Evolutionary conservation across 2,888 invertebrate species (phyloP).

Genomic region (Alentia gelatinosa): DNA sequence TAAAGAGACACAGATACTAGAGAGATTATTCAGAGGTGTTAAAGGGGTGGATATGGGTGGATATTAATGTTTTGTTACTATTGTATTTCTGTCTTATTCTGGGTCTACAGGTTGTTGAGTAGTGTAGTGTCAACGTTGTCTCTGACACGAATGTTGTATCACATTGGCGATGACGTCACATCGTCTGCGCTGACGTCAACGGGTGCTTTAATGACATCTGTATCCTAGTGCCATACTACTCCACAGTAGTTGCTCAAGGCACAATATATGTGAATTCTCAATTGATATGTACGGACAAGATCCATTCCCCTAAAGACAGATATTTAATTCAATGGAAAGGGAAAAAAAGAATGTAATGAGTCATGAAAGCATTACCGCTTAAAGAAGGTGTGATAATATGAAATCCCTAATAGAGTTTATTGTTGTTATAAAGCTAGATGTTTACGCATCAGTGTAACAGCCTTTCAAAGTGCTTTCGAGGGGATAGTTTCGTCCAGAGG

Average conservation of each 20-base stretch:
- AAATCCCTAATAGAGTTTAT: no score
- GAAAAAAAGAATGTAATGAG: no score
- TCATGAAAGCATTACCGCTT: no score
- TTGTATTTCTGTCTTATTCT: background rate
- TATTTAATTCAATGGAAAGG: no score
- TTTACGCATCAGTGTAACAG: no score
- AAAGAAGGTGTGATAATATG: no score
- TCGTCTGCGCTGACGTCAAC: background rate
- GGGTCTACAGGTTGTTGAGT: background rate
- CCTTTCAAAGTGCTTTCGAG: background rate
- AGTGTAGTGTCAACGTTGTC: background rate
- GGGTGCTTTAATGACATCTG: background rate
- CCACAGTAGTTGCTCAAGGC: background rate
- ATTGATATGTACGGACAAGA: background rate
- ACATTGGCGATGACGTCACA: background rate
- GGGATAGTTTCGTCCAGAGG: background rate
- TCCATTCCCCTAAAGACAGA: no score
- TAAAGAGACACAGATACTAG: background rate
- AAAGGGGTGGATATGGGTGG: background rate
- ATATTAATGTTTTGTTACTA: background rate
- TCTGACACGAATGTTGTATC: background rate
- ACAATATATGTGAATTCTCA: background rate
- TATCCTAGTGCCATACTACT: background rate
- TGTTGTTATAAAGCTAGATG: no score
- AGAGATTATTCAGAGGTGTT: background rate